Evolutionary conservation across 2,113 vertebrate genomes (phyloP), one percentile per base, ranked within the genome.

Genomic region (Trogon melanurus): DNA sequence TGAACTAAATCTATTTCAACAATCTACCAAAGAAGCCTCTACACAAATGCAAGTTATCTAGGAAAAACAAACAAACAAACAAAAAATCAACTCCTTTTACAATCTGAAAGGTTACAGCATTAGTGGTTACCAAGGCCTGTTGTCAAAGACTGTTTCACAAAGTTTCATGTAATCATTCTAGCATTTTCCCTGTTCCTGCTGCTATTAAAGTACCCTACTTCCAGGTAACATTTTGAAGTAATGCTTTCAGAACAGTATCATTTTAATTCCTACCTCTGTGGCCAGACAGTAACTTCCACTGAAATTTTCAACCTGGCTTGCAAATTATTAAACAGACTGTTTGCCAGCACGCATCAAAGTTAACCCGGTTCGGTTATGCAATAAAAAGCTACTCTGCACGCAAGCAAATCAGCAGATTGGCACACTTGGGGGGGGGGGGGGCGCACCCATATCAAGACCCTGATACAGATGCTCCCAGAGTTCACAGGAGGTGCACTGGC

Each of bases 381-480:
- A 86, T 1, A 76, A 74, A 62, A 81, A 83, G 10, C 47, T 47
- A 7, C 26, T 62, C n/a, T 34, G 16, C 21, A 78, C 2, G 20
- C 21, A 66, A 13, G 58, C 16, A 58, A 54, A 58, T 5, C 6
- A 62, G 41, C 5, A 32, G 36, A 62, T 23, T 10, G 2, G 2
- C 21, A 45, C 6, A 5, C 10, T n/a, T 45, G 6, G 0, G 1
- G 41, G 4, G 27, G 4, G 6, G 12, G 22, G 17, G 4, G 6
- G 12, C 20, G 17, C 82, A 70, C 5, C 10, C 14, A 30, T 0
- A 0, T 3, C 22, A 89, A 62, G 7, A 82, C 2, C 15, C 29
- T 56, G 26, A 25, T 4, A 8, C n/a, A 72, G 21, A 23, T 51
- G 4, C 34, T 30, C 26, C 12, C 5, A 11, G 4, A 19, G 29